A percentile compares a stretch with the other conserved stretches of the same genome.
phyloP scores from a whole-genome alignment of 2,797 vertebrate genomes.

The Artibeus jamaicensis region DNA sequence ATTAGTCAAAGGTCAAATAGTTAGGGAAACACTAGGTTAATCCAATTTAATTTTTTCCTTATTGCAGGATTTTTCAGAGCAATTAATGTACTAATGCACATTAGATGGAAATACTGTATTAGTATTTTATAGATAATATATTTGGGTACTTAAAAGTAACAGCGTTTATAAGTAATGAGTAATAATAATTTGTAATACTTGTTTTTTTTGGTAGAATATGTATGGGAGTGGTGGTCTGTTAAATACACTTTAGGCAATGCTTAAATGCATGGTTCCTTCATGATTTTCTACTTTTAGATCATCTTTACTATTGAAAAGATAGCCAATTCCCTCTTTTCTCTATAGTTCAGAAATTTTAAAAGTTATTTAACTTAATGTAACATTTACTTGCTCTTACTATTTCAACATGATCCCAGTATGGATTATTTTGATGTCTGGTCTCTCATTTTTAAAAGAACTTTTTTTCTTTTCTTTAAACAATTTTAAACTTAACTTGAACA shows the following conservation, averaged over 20 bases:
- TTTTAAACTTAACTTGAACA: constrained; percentile 37
- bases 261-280: neutral
- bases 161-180: neutral
- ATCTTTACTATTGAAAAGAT: neutral
- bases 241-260: neutral
- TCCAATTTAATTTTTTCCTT: constrained; percentile 56
- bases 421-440: constrained; percentile 38
- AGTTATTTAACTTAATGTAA: constrained; percentile 1
- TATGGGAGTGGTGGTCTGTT: neutral
- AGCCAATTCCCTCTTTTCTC: neutral
- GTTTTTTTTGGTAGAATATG: neutral
- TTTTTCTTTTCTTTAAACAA: constrained; percentile 29
- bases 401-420: neutral
- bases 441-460: neutral
- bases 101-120: neutral
- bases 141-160: neutral
- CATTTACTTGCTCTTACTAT: neutral
- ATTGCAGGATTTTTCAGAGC: neutral
- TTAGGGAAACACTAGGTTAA: constrained; percentile 52
- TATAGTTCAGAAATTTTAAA: neutral
- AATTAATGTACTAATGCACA: neutral
- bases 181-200: neutral
- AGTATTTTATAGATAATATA: neutral
- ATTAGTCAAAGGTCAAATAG: constrained; percentile 56
- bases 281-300: constrained; percentile 36